These are phyloP conservation scores for Xerus inauris DNA, from an alignment of 2,113 vertebrate species.

Conservation along the genomic window DNA sequence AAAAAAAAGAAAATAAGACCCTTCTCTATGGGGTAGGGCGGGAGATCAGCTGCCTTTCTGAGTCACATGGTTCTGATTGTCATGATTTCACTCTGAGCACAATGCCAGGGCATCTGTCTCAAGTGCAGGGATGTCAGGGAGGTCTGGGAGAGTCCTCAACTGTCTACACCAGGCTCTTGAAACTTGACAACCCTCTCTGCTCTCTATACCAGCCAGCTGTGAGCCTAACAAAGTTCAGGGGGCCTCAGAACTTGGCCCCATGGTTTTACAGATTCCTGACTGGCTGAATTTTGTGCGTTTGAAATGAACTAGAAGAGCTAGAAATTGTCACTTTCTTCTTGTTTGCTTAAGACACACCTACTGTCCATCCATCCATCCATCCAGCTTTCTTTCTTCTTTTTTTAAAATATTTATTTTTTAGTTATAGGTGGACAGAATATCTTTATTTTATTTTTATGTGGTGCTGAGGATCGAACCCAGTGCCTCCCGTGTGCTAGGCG, in stretches of 20 bases:
- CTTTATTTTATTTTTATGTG: no score
- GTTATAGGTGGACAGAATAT: no score
- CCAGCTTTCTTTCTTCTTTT: background rate
- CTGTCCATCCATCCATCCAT: no score
- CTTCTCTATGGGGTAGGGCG: background rate
- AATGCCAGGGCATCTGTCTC: conserved; percentile 5
- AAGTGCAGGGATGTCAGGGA: background rate
- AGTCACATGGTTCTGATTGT: background rate
- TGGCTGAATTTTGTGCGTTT: background rate
- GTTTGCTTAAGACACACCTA: background rate
- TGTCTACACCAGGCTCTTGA: background rate
- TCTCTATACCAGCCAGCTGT: background rate
- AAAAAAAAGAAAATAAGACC: background rate
- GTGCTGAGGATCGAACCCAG: no score
- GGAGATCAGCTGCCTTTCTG: background rate
- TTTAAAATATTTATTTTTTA: no score
- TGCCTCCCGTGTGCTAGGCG: no score
- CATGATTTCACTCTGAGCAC: background rate
- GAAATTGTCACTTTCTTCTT: background rate
- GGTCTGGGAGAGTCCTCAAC: background rate
- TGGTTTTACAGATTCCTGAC: background rate
- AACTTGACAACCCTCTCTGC: background rate
- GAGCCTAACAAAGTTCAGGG: background rate
- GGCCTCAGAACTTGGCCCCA: background rate
- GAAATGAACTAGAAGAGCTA: background rate